Base-by-base conservation (phyloP, 2,797 vertebrate species). In the Hapalemur alaotrensis region DNA sequence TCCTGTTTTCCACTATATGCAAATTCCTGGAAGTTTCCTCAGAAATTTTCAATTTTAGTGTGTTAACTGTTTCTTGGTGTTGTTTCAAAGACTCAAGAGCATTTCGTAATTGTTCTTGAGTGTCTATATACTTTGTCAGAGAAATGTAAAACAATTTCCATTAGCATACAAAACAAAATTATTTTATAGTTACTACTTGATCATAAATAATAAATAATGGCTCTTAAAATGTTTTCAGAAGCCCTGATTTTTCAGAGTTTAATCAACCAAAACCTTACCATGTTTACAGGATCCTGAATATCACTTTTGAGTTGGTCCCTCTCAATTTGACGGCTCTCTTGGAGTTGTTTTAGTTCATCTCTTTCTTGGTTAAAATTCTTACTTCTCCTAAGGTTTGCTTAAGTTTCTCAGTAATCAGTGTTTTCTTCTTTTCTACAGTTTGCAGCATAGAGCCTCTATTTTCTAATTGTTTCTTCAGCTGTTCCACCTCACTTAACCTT, bases 81-180 rank as follows among this genome's bases (percentile, higher is more conserved):
- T 97, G 67, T 59, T 96, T 98, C 79, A 99, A 97, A 95, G 98
- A 98, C n/a, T 97, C 98, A 17, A 99, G 98, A 14, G 98, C 80
- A 1, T 96, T 96, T 98, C 99, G 98, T 89, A 99, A 96, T 93
- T 99, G 99, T 23, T 99, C 99, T 5, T 99, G 99, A 41, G 98
- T 99, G 91, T 99, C 98, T 95, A 99, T 99, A 96, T 99, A 99
- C 99, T 99, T 97, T 90, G 85, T 43, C 88, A 93, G 43, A 94
- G 48, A 82, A 86, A 91, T 7, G 93, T 0, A 79, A 86, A 91
- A 83, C 0, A 78, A 63, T 52, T 88, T 75, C 54, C 23, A 38
- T 95, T 61, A 97, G 84, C 52, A 61, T 20, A 48, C 50, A 10
- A 84, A 72, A 59, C 8, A 65, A 20, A 41, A 46, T 63, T 18